Percentiles rank a stretch among this genome's conserved stretches.
These are phyloP conservation scores for Piprites chloris DNA, from an alignment of 2,113 vertebrate species.

Conservation along the genomic window DNA sequence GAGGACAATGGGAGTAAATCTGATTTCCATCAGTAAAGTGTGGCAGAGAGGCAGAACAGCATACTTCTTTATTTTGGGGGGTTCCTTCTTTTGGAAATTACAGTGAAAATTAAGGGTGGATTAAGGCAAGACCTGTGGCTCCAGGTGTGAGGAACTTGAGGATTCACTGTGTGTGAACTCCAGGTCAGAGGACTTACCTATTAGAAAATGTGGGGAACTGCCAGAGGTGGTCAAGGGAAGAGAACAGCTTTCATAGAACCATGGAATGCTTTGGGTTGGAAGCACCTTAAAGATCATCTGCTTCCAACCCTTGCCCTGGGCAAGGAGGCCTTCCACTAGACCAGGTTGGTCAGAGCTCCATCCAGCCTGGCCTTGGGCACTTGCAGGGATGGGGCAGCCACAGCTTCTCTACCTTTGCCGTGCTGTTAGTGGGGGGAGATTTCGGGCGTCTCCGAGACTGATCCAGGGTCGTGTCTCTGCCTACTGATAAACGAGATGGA, in stretches of 20 bases:
- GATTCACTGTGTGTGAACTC: not conserved
- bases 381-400: not conserved
- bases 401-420: not conserved
- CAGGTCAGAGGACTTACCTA: not conserved
- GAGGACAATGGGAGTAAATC: not conserved
- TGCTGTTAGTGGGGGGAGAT: not conserved
- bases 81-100: not conserved
- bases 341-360: not conserved
- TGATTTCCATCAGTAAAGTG: not conserved
- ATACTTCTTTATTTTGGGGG: not conserved
- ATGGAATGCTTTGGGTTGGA: not conserved
- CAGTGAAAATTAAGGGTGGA: not conserved
- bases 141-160: not conserved
- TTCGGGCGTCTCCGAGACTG: not conserved
- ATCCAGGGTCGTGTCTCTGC: accelerated
- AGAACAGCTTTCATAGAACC: not conserved
- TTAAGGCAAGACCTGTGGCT: not conserved
- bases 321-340: not conserved
- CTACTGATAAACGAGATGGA: not conserved
- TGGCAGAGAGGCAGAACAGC: not conserved
- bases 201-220: not conserved
- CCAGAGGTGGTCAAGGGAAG: not conserved
- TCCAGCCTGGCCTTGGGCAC: not conserved
- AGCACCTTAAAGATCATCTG: not conserved
- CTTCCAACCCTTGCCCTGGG: not conserved